Conservation (phyloP, 2,888 invertebrate species). For the Altica lythri region DNA sequence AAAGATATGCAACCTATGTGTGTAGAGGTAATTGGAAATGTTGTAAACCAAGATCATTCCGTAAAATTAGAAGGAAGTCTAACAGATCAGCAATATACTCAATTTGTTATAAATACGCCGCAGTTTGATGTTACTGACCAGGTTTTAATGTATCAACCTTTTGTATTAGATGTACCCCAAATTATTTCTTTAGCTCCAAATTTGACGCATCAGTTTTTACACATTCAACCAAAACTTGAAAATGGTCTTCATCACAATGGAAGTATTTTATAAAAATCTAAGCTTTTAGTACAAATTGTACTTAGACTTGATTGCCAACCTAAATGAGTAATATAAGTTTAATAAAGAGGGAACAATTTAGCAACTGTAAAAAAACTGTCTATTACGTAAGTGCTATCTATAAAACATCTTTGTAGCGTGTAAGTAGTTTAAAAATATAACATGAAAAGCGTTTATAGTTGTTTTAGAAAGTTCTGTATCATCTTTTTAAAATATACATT, state of each 20-base stretch:
- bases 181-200: constrained; percentile 47
- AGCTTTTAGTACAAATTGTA: too few species aligned
- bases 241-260: constrained; percentile 29
- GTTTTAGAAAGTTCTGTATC: too few species aligned
- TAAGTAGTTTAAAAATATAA: too few species aligned
- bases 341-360: too few species aligned
- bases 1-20: constrained; percentile 15
- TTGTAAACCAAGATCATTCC: constrained; percentile 46
- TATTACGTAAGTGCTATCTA: too few species aligned
- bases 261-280: constrained; percentile 27
- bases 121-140: constrained; percentile 49
- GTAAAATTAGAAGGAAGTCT: constrained; percentile 46
- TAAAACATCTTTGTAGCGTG: too few species aligned
- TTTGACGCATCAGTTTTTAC: constrained; percentile 49
- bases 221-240: constrained; percentile 42
- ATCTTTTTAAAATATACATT: too few species aligned
- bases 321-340: too few species aligned
- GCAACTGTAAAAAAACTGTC: too few species aligned
- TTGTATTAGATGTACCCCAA: constrained; percentile 53
- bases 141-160: constrained; percentile 51
- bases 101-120: constrained; percentile 47
- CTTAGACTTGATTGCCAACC: too few species aligned
- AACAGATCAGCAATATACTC: constrained; percentile 40
- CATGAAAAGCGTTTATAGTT: too few species aligned
- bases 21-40: constrained; percentile 31